Conservation (phyloP, 2,888 invertebrate species). For the Cancer borealis region DNA sequence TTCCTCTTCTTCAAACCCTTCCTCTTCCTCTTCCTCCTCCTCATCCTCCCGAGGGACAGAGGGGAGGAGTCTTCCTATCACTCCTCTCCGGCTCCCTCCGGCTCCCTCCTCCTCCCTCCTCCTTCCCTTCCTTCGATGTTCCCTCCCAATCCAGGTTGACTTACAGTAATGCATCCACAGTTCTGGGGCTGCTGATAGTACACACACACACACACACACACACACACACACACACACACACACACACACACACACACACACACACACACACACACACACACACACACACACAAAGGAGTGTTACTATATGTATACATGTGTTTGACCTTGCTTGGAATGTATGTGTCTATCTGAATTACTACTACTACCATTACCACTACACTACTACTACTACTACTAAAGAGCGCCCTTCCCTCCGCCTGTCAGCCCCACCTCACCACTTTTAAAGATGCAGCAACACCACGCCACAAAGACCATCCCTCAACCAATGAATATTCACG, state of each 20-base stretch:
- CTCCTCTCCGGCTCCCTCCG: not conserved
- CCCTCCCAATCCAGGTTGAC: not conserved
- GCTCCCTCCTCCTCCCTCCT: not conserved
- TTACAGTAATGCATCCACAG: conserved; percentile 26
- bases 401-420: too few relatives aligned
- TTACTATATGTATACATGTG: not conserved
- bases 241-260: not conserved
- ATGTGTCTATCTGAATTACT: not conserved
- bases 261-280: too few relatives aligned
- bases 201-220: conserved; percentile 32
- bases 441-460: not conserved
- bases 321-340: not conserved
- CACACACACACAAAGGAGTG: not conserved
- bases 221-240: not conserved
- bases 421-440: not conserved
- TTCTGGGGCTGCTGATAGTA: conserved; percentile 14
- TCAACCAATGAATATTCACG: conserved; percentile 26
- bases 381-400: not conserved
- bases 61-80: not conserved
- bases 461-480: not conserved
- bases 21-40: not conserved
- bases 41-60: not conserved
- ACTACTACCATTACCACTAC: not conserved
- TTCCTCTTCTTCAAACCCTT: not conserved
- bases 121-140: not conserved